Evolutionary conservation across 1,140 invertebrate species (phyloP), one percentile per base, ranked within the genome.

Genomic region (Artemia franciscana): DNA sequence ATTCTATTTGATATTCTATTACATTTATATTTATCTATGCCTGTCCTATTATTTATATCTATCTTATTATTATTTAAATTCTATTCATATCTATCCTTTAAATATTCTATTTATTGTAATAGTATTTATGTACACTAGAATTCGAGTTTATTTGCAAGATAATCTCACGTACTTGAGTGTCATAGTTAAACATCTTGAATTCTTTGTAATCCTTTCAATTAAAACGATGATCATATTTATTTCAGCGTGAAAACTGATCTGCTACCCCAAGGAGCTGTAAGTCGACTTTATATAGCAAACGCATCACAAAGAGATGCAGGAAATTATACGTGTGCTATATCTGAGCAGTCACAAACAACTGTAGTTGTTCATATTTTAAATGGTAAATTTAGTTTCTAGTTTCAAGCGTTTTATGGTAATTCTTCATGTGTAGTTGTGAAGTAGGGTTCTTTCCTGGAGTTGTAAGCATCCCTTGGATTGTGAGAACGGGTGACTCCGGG

Each of bases 321-420:
- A 24, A 88, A 88, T 71, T 90, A 89, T 71, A 85, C 84, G 59
- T 90, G 86, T 68, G 79, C 82, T 23, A 73, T 88, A 61, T 82
- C 83, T 51, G 84, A 86, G 65, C 80, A 85, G 61, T 84, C 85
- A 7, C 78, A 81, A 24, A 84, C 84, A 59, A 78, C 75, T 27
- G 84, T 89, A 61, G 79, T 81, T 63, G 84, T 90, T 26, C 86
- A 88, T 72, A 84, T 90, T 57, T 76, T 88, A 60, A 88, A 85
- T 77, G 85, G 85, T 88, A 74, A 77, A 66, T 66, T 1, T 51
- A 2, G n/a, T n/a, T n/a, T n/a, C n/a, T n/a, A n/a, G n/a, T n/a
- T n/a, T n/a, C n/a, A n/a, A n/a, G n/a, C n/a, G n/a, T n/a, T n/a
- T n/a, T n/a, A n/a, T n/a, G n/a, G n/a, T n/a, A n/a, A n/a, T n/a